phyloP scores from a whole-genome alignment of 2,888 invertebrate species.

The Parelbella ahira region DNA sequence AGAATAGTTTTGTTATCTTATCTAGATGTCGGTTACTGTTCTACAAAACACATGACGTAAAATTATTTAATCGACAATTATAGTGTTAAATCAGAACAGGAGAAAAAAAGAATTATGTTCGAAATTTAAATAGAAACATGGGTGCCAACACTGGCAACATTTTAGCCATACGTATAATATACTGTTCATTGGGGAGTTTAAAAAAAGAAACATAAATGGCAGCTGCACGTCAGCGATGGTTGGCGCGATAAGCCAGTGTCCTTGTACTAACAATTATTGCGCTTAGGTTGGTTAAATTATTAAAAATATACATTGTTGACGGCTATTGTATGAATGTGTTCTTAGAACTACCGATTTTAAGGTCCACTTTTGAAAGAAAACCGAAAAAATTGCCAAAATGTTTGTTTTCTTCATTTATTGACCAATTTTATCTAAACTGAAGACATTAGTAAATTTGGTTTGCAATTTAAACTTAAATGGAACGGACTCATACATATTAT shows the following conservation, averaged over 20 bases:
- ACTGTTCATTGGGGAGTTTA: constrained; percentile 25
- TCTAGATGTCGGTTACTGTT: constrained; percentile 10
- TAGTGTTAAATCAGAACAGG: background rate
- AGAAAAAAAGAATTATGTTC: constrained; percentile 2
- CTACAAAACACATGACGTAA: constrained; percentile 7
- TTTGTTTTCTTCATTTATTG: no score
- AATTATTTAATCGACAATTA: constrained; percentile 8
- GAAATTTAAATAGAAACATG: constrained; percentile 11
- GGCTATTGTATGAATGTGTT: constrained; percentile 23
- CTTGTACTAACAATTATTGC: constrained; percentile 74
- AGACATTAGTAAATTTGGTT: no score
- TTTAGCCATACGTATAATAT: no score
- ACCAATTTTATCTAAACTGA: no score
- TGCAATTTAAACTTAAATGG: no score
- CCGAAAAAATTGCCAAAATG: background rate
- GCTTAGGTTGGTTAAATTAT: constrained; percentile 53
- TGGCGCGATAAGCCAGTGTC: constrained; percentile 62
- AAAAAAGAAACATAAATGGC: constrained; percentile 58
- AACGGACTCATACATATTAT: no score
- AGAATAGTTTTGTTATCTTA: constrained; percentile 10
- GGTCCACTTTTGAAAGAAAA: background rate
- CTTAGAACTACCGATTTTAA: constrained; percentile 9
- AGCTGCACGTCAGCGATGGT: constrained; percentile 67
- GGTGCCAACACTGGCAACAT: constrained; percentile 10
- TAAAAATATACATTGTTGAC: constrained; percentile 55